phyloP scores from a whole-genome alignment of 1,140 invertebrate genomes.

The Nebria ingens region DNA sequence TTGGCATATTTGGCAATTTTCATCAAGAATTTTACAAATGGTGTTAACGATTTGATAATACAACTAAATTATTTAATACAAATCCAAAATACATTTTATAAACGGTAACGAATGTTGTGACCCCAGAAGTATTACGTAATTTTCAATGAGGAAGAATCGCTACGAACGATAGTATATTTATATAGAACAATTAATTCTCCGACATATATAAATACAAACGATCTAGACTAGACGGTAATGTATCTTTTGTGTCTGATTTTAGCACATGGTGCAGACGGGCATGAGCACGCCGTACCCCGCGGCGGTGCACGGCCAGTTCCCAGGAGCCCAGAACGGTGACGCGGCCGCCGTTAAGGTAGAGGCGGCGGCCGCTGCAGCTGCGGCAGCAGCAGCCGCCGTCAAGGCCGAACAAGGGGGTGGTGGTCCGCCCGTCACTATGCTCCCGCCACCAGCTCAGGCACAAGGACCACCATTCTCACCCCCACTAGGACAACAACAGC shows the following conservation, averaged over 20 bases:
- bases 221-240: no score
- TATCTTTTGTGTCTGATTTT: conserved; percentile 47
- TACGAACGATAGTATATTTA: no score
- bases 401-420: conserved; percentile 27
- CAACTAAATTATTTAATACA: no score
- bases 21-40: no score
- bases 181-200: no score
- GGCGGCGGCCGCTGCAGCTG: conserved; percentile 40
- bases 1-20: no score
- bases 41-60: no score
- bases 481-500: neutral
- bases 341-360: conserved; percentile 43
- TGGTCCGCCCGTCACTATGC: conserved; percentile 29
- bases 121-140: no score
- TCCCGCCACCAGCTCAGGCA: conserved; percentile 31
- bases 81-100: no score
- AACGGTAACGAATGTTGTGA: no score
- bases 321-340: conserved; percentile 52
- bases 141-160: no score
- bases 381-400: conserved; percentile 32
- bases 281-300: conserved; percentile 72
- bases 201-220: no score
- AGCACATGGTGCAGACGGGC: conserved; percentile 93
- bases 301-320: conserved; percentile 67
- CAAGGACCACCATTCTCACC: conserved; percentile 34